These are phyloP conservation scores for Lepilemur septentrionalis DNA, from an alignment of 2,797 vertebrate genomes.

Conservation along the genomic window DNA sequence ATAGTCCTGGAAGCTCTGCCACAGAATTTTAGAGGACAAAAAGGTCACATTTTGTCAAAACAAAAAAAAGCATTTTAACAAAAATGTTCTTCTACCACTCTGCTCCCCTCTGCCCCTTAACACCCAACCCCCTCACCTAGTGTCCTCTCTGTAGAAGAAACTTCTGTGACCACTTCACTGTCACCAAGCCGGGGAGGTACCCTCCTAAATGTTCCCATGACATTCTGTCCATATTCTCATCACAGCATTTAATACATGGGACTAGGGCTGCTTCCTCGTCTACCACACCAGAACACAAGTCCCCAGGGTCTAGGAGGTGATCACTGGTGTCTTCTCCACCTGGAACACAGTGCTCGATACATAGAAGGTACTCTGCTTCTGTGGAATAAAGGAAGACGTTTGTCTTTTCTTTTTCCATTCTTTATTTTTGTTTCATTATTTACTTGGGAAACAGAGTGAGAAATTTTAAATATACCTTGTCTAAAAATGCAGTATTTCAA, in stretches of 20 bases:
- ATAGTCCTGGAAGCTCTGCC: background rate
- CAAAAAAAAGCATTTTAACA: background rate
- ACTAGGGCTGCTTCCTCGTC: background rate
- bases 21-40: background rate
- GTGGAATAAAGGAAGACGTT: accelerated
- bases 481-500: background rate
- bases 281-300: background rate
- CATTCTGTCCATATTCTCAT: background rate
- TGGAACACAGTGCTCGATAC: accelerated
- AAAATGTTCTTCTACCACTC: background rate
- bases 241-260: background rate
- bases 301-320: background rate
- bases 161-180: background rate
- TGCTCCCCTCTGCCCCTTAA: background rate
- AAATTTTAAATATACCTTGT: background rate
- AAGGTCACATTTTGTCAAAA: background rate
- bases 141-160: background rate
- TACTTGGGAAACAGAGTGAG: background rate
- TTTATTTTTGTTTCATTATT: background rate
- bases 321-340: background rate
- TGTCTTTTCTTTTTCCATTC: background rate
- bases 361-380: background rate
- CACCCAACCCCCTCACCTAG: too few relatives aligned
- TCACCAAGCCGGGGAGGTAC: too few relatives aligned
- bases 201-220: background rate